Evolutionary conservation across 2,797 vertebrate species (phyloP), one percentile per base, ranked within the genome.

Genomic region (Sarcoramphus papa): DNA sequence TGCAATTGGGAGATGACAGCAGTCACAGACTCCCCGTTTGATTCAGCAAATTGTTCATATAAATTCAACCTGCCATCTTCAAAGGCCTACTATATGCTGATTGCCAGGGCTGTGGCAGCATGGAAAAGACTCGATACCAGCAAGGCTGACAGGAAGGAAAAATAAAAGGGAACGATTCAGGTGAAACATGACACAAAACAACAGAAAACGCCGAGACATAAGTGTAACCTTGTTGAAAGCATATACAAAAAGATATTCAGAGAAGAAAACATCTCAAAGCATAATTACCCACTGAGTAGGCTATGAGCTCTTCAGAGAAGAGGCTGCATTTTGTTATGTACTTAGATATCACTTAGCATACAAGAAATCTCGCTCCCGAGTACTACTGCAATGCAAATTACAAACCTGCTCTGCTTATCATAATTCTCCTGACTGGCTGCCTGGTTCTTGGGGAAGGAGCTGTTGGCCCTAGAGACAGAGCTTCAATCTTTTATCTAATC

Each of bases 41-140:
- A 89, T 85, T 51, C 89, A 73, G 84, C 70, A 92, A 91, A 95
- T 95, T 79, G 92, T 37, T 92, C 59, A 1, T 9, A 40, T 56
- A 64, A 91, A 82, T 40, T 68, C 63, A 18, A 23, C 15, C 73
- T 84, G 68, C 70, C 80, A 14, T 8, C 95, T 94, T 97, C 96
- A 96, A 95, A 97, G 88, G 86, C 37, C 59, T 62, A 1, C 53
- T 22, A 2, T 3, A 13, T 6, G 69, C 62, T 35, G 73, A 40
- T 0, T 90, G 76, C 88, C 65, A n/a, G 80, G 65, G 57, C 83
- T 84, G 45, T 5, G 74, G 59, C 77, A 75, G 94, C 72, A 7
- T 1, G 6, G 76, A 51, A 47, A 11, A 57, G 30, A 7, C 60
- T 74, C 40, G 1, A 9, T 14, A 47, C 15, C 10, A 54, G 45